Base-by-base conservation (phyloP, 2,113 vertebrate species). In the Kryptolebias marmoratus region DNA sequence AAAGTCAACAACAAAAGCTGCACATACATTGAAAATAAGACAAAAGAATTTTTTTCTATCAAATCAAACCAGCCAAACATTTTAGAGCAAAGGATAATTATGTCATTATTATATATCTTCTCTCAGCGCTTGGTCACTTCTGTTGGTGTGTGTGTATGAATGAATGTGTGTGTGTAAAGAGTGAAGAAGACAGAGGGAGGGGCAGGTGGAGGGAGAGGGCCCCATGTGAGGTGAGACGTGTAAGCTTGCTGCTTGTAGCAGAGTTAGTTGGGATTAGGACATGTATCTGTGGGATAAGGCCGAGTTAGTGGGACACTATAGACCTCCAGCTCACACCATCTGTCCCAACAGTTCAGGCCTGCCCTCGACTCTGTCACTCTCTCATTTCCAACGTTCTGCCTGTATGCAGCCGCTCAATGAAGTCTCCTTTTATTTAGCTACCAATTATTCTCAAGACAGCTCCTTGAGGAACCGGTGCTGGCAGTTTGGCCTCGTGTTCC, bases 251-350 rank as follows among this genome's bases (percentile, higher is more conserved):
- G 86, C 81, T 85, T 84, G 88, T 74, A 13, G 71, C 82, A 88
- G 88, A 79, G 91, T 92, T 87, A 92, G 85, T 55, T 45, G 16
- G 82, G 91, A 92, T 93, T 93, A 92, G 83, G 89, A 90, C 88
- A 93, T 90, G 60, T 92, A 93, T 93, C 88, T 91, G 80, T 87
- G 89, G 88, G 84, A 92, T 92, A 88, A 90, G 75, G 45, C 64
- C 6, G 69, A 59, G 82, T 78, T 82, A 71, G 58, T 54, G 81
- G 65, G 82, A 89, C 82, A 73, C 87, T 73, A 49, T 44, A 82
- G 53, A 30, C 42, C 80, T 81, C 71, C 73, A 85, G 49, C 81
- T 85, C 53, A 63, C 80, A 73, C 90, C 90, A 87, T 91, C 89
- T 90, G 88, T 87, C 85, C 68, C 71, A 84, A 79, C 83, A 82